Conservation (phyloP, 2,888 invertebrate genomes). For the Orthosia gracilis region DNA sequence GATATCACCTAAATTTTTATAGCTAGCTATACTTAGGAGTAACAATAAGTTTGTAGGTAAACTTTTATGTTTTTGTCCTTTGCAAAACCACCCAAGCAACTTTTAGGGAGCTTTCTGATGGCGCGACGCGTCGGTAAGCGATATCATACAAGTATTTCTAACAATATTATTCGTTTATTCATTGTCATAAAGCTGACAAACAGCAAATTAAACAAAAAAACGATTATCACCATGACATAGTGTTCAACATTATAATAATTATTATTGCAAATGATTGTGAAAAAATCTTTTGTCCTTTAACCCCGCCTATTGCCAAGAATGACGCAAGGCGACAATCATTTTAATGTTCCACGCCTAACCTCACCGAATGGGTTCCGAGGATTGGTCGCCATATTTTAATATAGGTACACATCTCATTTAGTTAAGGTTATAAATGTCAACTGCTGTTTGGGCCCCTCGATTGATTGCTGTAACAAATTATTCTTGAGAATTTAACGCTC, state of each 20-base stretch:
- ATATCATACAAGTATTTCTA: too few relatives aligned
- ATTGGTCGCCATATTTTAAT: slow-evolving; percentile 26
- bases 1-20: background rate
- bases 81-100: background rate
- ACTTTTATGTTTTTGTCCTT: background rate
- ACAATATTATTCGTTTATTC: background rate
- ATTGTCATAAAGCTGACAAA: slow-evolving; percentile 39
- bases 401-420: slow-evolving; percentile 36
- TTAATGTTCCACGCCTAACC: slow-evolving; percentile 40
- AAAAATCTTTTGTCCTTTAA: slow-evolving; percentile 37
- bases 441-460: slow-evolving; percentile 23
- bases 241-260: slow-evolving; percentile 16
- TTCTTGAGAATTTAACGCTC: slow-evolving; percentile 16
- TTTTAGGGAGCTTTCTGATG: too few relatives aligned
- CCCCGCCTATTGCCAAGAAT: slow-evolving; percentile 17
- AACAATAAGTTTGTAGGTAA: background rate
- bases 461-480: slow-evolving; percentile 47
- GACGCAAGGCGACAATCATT: slow-evolving; percentile 51
- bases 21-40: too few relatives aligned
- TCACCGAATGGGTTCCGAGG: slow-evolving; percentile 24
- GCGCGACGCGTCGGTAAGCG: too few relatives aligned
- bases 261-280: slow-evolving; percentile 3
- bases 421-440: slow-evolving; percentile 45
- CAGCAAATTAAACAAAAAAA: slow-evolving; percentile 25
- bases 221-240: slow-evolving; percentile 8